These are phyloP conservation scores for Monopis laevigella DNA, from an alignment of 2,888 invertebrate genomes.

Conservation along the genomic window DNA sequence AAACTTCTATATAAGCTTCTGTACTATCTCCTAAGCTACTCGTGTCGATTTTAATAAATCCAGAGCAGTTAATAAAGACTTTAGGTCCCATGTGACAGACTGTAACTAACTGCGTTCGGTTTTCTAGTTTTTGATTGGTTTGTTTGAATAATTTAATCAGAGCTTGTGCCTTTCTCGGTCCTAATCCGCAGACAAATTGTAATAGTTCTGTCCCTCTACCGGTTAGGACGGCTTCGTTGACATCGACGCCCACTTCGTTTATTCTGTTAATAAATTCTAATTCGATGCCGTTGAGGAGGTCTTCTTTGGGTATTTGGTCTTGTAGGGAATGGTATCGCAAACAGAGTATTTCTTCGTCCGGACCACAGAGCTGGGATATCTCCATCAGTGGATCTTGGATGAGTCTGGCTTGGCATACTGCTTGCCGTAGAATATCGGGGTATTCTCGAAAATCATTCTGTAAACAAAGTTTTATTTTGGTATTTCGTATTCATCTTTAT, in stretches of 20 bases:
- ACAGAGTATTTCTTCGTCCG: constrained; percentile 96
- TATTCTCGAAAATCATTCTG: constrained; percentile 91
- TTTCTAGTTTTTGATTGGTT: constrained; percentile 91
- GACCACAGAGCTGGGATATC: constrained; percentile 94
- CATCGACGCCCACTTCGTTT: constrained; percentile 98
- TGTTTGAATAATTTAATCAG: constrained; percentile 87
- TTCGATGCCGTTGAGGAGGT: constrained; percentile 83
- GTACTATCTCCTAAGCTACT: constrained; percentile 94
- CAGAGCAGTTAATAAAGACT: constrained; percentile 98
- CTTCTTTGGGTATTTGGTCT: constrained; percentile 85
- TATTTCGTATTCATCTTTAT: too few species aligned
- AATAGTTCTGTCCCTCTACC: constrained; percentile 88
- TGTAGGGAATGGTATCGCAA: constrained; percentile 90
- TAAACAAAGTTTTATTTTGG: too few species aligned
- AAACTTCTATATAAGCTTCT: constrained; percentile 93
- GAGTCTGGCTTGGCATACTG: constrained; percentile 90
- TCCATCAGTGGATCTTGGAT: constrained; percentile 97
- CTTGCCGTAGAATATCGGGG: constrained; percentile 89
- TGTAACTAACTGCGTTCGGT: constrained; percentile 94
- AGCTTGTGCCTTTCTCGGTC: constrained; percentile 93
- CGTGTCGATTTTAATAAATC: constrained; percentile 98
- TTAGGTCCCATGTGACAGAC: constrained; percentile 97
- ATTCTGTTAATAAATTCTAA: constrained; percentile 94
- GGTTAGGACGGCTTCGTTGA: constrained; percentile 91
- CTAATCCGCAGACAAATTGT: constrained; percentile 97